Evolutionary conservation across 2,797 vertebrate genomes (phyloP).

Genomic region (Tragopan temminckii): DNA sequence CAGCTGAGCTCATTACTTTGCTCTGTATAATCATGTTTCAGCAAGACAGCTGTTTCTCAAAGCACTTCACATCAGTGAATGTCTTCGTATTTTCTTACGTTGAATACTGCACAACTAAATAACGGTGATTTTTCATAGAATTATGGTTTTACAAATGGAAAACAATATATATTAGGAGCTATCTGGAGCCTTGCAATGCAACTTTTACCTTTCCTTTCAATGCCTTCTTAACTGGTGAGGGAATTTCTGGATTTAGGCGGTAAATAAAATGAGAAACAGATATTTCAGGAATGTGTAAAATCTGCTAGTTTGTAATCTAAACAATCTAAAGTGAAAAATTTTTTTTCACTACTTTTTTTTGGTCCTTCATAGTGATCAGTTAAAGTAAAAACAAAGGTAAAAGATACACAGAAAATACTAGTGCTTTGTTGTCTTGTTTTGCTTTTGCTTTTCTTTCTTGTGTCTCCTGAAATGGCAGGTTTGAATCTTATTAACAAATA

Average conservation of each 20-base stretch:
- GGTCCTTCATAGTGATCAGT: neutral
- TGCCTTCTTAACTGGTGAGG: neutral
- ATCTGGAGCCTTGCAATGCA: neutral
- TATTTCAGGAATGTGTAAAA: neutral
- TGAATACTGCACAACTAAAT: neutral
- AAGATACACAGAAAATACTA: neutral
- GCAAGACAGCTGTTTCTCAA: neutral
- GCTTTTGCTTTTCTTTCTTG: neutral
- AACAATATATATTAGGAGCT: neutral
- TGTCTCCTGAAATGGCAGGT: neutral
- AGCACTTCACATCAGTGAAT: neutral
- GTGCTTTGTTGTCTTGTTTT: neutral
- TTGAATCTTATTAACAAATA: neutral
- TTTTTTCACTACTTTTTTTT: neutral
- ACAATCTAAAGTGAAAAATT: too few relatives aligned
- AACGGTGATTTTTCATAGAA: neutral
- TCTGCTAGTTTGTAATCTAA: neutral
- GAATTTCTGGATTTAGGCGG: neutral
- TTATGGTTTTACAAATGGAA: neutral
- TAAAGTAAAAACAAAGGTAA: neutral
- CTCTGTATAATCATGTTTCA: neutral
- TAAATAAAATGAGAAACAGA: neutral
- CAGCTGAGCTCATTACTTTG: neutral
- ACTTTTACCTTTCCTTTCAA: neutral
- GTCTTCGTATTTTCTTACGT: neutral